Percentiles rank a stretch among this genome's conserved stretches.
Conservation (phyloP, 2,888 invertebrate species). For the Siphlonurus alternatus region DNA sequence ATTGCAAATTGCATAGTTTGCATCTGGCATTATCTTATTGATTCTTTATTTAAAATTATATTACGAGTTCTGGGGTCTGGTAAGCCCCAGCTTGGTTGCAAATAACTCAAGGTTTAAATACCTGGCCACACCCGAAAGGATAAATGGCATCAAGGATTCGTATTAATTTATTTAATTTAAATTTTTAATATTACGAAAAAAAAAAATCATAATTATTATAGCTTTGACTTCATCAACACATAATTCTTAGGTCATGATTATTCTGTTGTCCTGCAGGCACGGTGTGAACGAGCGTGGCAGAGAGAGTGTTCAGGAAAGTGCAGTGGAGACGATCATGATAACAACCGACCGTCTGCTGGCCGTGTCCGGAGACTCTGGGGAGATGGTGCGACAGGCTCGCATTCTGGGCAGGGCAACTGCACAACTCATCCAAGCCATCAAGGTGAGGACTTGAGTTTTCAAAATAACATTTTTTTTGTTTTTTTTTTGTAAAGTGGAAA, state of each 20-base stretch:
- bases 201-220: no score
- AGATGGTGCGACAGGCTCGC: slow-evolving; percentile 88
- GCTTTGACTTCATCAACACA: no score
- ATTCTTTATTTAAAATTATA: background rate
- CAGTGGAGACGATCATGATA: slow-evolving; percentile 76
- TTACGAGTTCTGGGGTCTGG: background rate
- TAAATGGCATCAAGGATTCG: no score
- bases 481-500: no score
- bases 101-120: no score
- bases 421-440: slow-evolving; percentile 83
- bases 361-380: slow-evolving; percentile 70
- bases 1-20: no score
- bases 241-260: no score
- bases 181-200: no score
- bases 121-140: no score
- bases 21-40: no score
- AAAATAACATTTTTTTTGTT: background rate
- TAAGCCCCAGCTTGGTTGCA: slow-evolving; percentile 36
- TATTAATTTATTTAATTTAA: no score
- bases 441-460: slow-evolving; percentile 29
- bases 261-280: no score
- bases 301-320: slow-evolving; percentile 55
- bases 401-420: slow-evolving; percentile 88
- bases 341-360: slow-evolving; percentile 79
- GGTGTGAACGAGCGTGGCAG: slow-evolving; percentile 32